Evolutionary conservation across 2,113 vertebrate genomes (phyloP), one percentile per base, ranked within the genome.

Genomic region (Pipra filicauda): DNA sequence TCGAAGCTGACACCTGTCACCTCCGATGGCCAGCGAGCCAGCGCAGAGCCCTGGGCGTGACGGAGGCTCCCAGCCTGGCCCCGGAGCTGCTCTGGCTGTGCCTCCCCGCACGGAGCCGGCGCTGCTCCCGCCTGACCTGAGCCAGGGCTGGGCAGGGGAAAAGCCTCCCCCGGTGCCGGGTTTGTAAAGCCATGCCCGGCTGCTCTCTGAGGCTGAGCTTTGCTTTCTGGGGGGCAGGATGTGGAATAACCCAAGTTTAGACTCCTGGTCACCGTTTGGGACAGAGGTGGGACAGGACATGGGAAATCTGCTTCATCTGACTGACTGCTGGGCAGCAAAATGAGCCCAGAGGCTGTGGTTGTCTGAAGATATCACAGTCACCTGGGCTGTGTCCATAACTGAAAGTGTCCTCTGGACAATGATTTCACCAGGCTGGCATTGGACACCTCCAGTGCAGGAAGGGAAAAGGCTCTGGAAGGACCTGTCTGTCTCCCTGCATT

Each of bases 1-100:
- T 73, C 2, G 2, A 61, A 91, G 49, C 78, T 70, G 84, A 79
- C 61, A 74, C 15, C n/a, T 70, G 73, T 70, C 84, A 84, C 55
- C 49, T 58, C 57, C 0, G 0, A 79, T 79, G 78, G 48, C 72
- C 3, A 0, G 31, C 1, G 0, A 52, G 43, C 52, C 55, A 43
- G 37, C 13, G 37, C 84, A 48, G 37, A 82, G 33, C 66, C 54
- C 30, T 24, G 24, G 62, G 54, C 30, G 3, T 31, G 49, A 20
- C 6, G 0, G 5, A 64, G 2, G 44, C n/a, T 94, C 43, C 48
- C 67, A 58, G 73, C 44, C 33, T 41, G 43, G 43, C 48, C 59
- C 57, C 21, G 48, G 43, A 78, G 43, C 72, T 52, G 11, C 15
- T 14, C 52, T 57, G 59, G 5, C 48, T 22, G 5, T 51, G 69